Conservation (phyloP, 2,113 vertebrate species). For the Atlantisia rogersi region DNA sequence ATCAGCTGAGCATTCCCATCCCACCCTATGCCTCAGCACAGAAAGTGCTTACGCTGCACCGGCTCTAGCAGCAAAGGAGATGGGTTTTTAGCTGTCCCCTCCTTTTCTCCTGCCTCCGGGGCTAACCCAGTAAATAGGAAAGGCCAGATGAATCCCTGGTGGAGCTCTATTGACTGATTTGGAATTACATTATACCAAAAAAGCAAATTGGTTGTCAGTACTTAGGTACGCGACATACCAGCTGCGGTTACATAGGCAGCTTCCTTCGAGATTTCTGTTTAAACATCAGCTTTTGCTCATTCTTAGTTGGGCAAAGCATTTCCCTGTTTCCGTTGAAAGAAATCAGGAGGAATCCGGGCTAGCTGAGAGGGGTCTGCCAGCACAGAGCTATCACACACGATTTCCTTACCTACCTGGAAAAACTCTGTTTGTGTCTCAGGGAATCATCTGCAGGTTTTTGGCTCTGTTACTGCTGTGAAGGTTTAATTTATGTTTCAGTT, state of each 20-base stretch:
- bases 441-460: background rate
- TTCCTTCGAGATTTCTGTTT: background rate
- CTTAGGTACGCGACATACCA: background rate
- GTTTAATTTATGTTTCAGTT: background rate
- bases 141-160: background rate
- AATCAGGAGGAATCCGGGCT: background rate
- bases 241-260: background rate
- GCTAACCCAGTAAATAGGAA: background rate
- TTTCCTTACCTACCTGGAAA: background rate
- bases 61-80: background rate
- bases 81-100: background rate
- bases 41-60: background rate
- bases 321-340: background rate
- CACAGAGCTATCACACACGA: background rate
- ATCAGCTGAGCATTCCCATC: background rate
- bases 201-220: background rate
- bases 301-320: background rate
- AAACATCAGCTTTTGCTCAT: background rate
- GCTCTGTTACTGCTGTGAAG: fast-evolving
- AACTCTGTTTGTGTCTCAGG: background rate
- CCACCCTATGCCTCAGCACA: background rate
- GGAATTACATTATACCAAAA: background rate
- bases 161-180: background rate
- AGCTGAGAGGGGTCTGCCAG: background rate
- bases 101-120: background rate